Percentiles rank a stretch among this genome's conserved stretches.
Evolutionary conservation across 2,113 vertebrate species (phyloP).

Genomic region (Orycteropus afer): DNA sequence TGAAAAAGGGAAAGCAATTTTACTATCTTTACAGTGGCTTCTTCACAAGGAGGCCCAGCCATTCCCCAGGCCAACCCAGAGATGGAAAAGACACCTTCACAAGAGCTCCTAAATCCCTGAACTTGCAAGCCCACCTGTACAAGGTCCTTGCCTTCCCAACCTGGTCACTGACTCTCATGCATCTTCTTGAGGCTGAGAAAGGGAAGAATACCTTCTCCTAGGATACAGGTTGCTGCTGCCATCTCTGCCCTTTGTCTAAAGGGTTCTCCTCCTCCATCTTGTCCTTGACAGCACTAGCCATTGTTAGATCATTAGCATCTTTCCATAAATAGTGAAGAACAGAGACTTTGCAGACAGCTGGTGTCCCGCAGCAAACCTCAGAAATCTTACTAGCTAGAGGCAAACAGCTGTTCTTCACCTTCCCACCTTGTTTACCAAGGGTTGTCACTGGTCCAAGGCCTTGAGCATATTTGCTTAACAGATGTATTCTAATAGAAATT

Average conservation of each 20-base stretch:
- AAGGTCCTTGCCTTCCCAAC: not conserved
- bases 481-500: conserved; percentile 55
- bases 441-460: not conserved
- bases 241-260: not conserved
- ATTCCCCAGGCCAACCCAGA: not conserved
- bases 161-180: not conserved
- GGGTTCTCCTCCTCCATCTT: not conserved
- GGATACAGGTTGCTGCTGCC: not conserved
- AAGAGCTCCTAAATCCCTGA: not conserved
- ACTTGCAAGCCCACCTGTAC: fast-evolving
- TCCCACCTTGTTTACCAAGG: not conserved
- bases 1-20: not conserved
- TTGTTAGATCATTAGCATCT: not conserved
- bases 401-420: conserved; percentile 41
- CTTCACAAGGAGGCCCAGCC: not conserved
- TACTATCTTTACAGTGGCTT: not conserved
- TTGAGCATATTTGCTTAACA: conserved; percentile 43
- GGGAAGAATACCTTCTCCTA: not conserved
- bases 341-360: not conserved
- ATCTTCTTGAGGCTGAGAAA: not conserved
- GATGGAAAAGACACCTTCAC: not conserved
- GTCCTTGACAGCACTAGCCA: not conserved
- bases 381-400: conserved; percentile 14
- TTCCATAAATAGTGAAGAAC: not conserved
- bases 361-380: not conserved